Evolutionary conservation across 1,140 invertebrate genomes (phyloP).

Genomic region (Nephila pilipes): DNA sequence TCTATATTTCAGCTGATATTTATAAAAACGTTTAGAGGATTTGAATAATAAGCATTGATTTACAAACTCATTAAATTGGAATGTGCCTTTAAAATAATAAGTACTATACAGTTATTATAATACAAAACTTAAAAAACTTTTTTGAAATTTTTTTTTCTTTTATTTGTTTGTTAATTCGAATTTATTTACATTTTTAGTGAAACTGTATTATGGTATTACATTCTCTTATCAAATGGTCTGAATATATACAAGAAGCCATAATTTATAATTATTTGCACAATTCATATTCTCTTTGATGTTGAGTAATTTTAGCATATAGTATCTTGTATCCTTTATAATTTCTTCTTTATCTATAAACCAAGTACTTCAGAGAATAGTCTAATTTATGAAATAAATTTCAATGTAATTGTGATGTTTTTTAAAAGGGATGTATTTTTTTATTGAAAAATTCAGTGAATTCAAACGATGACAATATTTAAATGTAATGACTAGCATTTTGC

Average conservation of each 20-base stretch:
- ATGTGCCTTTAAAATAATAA: background rate
- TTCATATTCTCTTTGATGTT: no score
- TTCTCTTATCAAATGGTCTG: no score
- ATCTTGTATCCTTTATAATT: background rate
- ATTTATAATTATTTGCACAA: no score
- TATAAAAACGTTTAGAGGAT: background rate
- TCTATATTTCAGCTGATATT: background rate
- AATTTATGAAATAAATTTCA: background rate
- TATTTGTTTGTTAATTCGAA: background rate
- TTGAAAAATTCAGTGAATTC: background rate
- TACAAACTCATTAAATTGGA: background rate
- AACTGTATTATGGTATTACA: background rate
- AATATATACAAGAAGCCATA: no score
- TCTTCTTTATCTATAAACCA: no score
- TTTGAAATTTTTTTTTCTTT: no score
- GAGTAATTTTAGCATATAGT: background rate
- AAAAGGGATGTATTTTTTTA: background rate
- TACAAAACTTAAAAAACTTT: no score
- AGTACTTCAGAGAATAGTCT: no score
- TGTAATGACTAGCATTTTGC: conserved; percentile 17
- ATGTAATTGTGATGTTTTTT: background rate
- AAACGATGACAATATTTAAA: background rate
- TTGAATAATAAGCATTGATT: background rate
- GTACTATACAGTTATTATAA: background rate
- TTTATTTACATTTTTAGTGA: background rate